Percentiles rank a stretch among this genome's conserved stretches.
These are phyloP conservation scores for Apotomis betuletana DNA, from an alignment of 2,888 invertebrate genomes.

Conservation along the genomic window DNA sequence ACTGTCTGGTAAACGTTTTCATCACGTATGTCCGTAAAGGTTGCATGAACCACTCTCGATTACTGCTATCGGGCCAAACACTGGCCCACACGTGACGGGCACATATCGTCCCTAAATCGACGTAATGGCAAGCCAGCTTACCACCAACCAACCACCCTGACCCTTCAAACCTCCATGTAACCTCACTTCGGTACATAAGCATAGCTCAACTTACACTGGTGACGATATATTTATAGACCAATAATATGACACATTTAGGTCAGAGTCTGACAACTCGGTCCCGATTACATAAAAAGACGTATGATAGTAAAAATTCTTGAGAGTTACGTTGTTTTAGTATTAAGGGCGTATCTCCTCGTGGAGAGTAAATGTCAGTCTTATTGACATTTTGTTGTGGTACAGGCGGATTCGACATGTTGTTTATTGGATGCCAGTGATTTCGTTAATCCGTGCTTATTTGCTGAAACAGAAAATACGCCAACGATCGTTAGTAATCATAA, in stretches of 20 bases:
- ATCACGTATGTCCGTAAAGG: not conserved
- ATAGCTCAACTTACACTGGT: conserved; percentile 8
- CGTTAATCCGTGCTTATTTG: conserved; percentile 8
- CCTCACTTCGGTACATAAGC: no score
- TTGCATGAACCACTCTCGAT: conserved; percentile 3
- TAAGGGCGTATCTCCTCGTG: not conserved
- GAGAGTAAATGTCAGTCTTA: conserved; percentile 36
- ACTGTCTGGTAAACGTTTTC: no score
- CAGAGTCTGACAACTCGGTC: conserved; percentile 33
- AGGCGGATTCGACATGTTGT: conserved; percentile 23
- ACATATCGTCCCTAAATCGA: conserved; percentile 40
- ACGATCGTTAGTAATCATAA: no score
- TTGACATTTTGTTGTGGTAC: conserved; percentile 37
- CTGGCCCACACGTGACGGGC: conserved; percentile 36
- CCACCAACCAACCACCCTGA: conserved; percentile 10
- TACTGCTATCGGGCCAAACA: conserved; percentile 20
- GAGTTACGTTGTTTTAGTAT: not conserved
- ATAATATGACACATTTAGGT: conserved; percentile 42
- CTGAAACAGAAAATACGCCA: not conserved
- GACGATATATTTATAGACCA: conserved; percentile 36
- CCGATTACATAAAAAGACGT: conserved; percentile 7
- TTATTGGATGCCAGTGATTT: conserved; percentile 15
- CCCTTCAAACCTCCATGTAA: not conserved
- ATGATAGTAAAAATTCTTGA: not conserved
- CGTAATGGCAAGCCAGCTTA: conserved; percentile 36